Base-by-base conservation (phyloP, 2,888 invertebrate species). In the Leptopterna dolabrata region DNA sequence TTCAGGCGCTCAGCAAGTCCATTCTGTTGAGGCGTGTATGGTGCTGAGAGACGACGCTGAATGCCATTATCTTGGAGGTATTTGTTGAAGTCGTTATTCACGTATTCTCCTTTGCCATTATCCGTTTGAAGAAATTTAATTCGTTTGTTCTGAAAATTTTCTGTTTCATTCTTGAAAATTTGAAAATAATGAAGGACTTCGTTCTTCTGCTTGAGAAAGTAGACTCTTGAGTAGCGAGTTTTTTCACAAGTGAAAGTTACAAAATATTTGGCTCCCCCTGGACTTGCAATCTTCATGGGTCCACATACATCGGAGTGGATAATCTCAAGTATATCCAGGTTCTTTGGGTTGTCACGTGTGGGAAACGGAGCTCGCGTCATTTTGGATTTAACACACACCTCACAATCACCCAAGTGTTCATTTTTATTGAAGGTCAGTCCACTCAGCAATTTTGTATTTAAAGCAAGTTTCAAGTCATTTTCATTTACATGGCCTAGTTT, bases 1-100 rank as follows among this genome's bases (percentile, higher is more conserved):
- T 91, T 91, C 29, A 90, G 89, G 0, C 91, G 55, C 76, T 91
- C 91, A 0, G 91, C 91, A 6, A 89, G 82, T 6, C 91, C 91
- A 87, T 91, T 92, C 80, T 91, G 90, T 78, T 91, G 89, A 0
- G 90, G 91, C 0, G 87, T 85, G 3, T 73, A 76, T 0, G 91
- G 90, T 0, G 90, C 89, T 3, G 87, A 90, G 1, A 71, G 88
- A 82, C 90, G 76, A n/a, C 51, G 76, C 19, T 30, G 19, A 30
- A 86, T 86, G 13, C 86, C 86, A 86, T 51, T 0, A 19, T 47
- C 47, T 16, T 19, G n/a, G 9, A 86, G 55, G 43, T 36, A 86
- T 30, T 76, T n/a, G 24, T 85, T 76, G 29, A 85, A 85, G 14
- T 41, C 19, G 6, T 45, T 43, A 36, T 55, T 73, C 24, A n/a